Evolutionary conservation across 2,888 invertebrate species (phyloP).

Genomic region (Octodonta nipae): DNA sequence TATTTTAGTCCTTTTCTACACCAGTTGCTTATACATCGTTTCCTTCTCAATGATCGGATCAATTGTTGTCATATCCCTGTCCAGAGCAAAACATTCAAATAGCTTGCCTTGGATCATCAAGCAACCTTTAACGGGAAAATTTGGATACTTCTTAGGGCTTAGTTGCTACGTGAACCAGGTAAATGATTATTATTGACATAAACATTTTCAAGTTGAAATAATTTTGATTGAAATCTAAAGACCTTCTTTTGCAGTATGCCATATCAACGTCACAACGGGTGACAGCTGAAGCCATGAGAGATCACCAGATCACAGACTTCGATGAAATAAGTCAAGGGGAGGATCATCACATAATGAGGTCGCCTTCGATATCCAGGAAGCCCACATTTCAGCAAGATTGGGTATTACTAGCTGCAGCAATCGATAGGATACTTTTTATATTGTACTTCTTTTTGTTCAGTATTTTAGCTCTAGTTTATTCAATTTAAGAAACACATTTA

Average conservation of each 20-base stretch:
- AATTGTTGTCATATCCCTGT: conserved; percentile 40
- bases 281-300: conserved; percentile 35
- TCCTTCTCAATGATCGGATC: conserved; percentile 42
- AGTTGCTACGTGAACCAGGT: conserved; percentile 35
- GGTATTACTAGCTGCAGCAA: conserved; percentile 48
- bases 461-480: conserved; percentile 39
- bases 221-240: not conserved
- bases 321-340: conserved; percentile 31
- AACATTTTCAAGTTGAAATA: not conserved
- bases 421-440: conserved; percentile 48
- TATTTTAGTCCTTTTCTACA: conserved; percentile 44
- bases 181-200: conserved; percentile 11
- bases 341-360: conserved; percentile 33
- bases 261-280: conserved; percentile 23
- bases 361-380: conserved; percentile 13
- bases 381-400: conserved; percentile 43
- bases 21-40: conserved; percentile 41
- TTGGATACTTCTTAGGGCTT: conserved; percentile 36
- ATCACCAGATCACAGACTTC: conserved; percentile 32
- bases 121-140: conserved; percentile 33
- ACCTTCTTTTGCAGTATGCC: not conserved
- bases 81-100: conserved; percentile 35
- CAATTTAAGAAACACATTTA: too few species aligned
- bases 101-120: conserved; percentile 41
- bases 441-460: conserved; percentile 43